Evolutionary conservation across 2,888 invertebrate genomes (phyloP), one percentile per base, ranked within the genome.

Genomic region (Asteroscopus sphinx): DNA sequence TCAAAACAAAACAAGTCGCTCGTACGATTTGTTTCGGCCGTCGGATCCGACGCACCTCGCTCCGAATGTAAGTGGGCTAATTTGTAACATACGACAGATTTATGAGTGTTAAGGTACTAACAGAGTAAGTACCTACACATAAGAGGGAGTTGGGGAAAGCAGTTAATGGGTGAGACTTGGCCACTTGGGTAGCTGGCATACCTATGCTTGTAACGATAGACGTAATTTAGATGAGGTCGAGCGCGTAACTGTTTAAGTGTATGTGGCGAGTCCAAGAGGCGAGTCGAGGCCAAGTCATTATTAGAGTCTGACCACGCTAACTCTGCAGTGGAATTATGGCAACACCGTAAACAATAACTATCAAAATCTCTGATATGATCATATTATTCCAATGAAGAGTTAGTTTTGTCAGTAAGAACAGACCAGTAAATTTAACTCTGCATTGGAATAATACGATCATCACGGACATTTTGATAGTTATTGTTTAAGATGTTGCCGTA

Each of bases 11-110:
- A 84, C 81, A 75, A 78, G 69, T 74, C 77, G 74, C 77, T 77
- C 56, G 68, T 76, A 58, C 68, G 73, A 89, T 91, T 90, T 83
- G 88, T 90, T 87, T 80, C 79, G 82, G 73, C 45, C 26, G 58
- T 78, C 74, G 69, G 68, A 73, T 80, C 65, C 54, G 67, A 58
- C 72, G 67, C 68, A 77, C 73, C 69, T 72, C 56, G 64, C 62
- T 60, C 67, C 61, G 68, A 77, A 78, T 72, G 68, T 79, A 79
- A 81, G 82, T 81, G 77, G 82, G 76, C 76, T 85, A 84, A 85
- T 87, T 86, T 85, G 81, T 85, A 77, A 77, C 72, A 73, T 85
- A 79, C 76, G 85, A 89, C 88, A 89, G 89, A 90, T 89, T 90
- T 90, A 90, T 86, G 83, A 80, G 73, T 64, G 59, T 71, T 64